Percentiles rank a stretch among this genome's conserved stretches.
phyloP scores from a whole-genome alignment of 1,140 invertebrate genomes.

The Radopholus similis region DNA sequence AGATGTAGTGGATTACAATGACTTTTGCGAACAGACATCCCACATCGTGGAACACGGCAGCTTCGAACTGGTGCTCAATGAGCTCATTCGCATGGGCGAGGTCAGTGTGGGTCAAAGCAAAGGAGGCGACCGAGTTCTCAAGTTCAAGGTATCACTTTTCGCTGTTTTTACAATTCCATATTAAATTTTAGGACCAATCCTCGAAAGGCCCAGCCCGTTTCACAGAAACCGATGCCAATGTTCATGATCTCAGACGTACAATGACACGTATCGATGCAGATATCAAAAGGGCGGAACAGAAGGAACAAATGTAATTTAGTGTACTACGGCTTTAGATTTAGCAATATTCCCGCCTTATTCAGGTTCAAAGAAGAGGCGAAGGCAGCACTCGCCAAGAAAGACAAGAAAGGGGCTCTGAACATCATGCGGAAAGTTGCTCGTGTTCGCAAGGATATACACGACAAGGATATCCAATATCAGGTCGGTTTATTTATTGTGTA shows the following conservation, averaged over 20 bases:
- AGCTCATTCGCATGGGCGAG: conserved; percentile 46
- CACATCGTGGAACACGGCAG: conserved; percentile 28
- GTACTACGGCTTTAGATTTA: not conserved
- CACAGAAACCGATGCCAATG: conserved; percentile 53
- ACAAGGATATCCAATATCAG: conserved; percentile 57
- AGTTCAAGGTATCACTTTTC: conserved; percentile 44
- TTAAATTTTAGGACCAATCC: conserved; percentile 41
- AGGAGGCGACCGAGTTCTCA: conserved; percentile 50
- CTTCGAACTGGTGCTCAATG: conserved; percentile 54
- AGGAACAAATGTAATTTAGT: conserved; percentile 25
- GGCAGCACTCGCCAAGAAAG: conserved; percentile 31
- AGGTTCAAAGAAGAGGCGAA: conserved; percentile 37
- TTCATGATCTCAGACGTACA: conserved; percentile 48
- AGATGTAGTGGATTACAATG: conserved; percentile 53
- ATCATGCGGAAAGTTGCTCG: conserved; percentile 45
- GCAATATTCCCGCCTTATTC: not conserved
- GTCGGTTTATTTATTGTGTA: conserved; percentile 24
- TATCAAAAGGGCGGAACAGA: conserved; percentile 36
- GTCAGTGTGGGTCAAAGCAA: conserved; percentile 42
- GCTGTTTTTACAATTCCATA: not conserved
- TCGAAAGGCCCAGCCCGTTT: conserved; percentile 48
- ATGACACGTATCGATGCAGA: conserved; percentile 48
- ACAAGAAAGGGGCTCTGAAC: conserved; percentile 46
- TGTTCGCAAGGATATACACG: conserved; percentile 53
- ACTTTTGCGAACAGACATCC: conserved; percentile 32